Conservation (phyloP, 2,888 invertebrate species). For the Nomada goodeniana region DNA sequence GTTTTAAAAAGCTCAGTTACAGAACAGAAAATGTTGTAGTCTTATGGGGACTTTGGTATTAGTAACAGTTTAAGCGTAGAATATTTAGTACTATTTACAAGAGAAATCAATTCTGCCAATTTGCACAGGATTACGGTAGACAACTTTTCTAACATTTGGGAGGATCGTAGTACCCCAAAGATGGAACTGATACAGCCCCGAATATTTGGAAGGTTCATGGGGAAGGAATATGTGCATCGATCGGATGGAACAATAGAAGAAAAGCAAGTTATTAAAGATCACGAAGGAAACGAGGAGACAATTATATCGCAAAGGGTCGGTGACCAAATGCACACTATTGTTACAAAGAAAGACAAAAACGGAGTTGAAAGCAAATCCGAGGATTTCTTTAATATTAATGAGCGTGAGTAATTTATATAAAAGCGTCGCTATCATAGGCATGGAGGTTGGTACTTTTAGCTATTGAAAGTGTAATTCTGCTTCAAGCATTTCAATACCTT, state of each 20-base stretch:
- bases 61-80: not conserved
- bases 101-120: constrained; percentile 15
- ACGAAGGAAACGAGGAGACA: constrained; percentile 87
- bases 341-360: constrained; percentile 76
- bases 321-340: constrained; percentile 78
- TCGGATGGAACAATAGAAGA: constrained; percentile 87
- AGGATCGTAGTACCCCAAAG: constrained; percentile 62
- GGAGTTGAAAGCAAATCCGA: constrained; percentile 79
- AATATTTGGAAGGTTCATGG: constrained; percentile 85
- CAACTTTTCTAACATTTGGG: constrained; percentile 77
- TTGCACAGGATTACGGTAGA: constrained; percentile 71
- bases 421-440: too few relatives aligned
- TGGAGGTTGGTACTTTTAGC: too few relatives aligned
- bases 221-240: constrained; percentile 85
- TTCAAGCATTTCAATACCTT: too few relatives aligned
- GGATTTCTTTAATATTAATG: constrained; percentile 78
- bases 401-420: constrained; percentile 73
- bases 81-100: not conserved
- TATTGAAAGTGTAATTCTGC: too few relatives aligned
- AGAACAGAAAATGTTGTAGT: too few relatives aligned
- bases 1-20: too few relatives aligned
- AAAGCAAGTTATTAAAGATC: constrained; percentile 86
- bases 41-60: too few relatives aligned
- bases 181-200: constrained; percentile 60
- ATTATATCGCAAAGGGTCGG: constrained; percentile 84